These are phyloP conservation scores for Octodonta nipae DNA, from an alignment of 2,888 invertebrate genomes.

Conservation along the genomic window DNA sequence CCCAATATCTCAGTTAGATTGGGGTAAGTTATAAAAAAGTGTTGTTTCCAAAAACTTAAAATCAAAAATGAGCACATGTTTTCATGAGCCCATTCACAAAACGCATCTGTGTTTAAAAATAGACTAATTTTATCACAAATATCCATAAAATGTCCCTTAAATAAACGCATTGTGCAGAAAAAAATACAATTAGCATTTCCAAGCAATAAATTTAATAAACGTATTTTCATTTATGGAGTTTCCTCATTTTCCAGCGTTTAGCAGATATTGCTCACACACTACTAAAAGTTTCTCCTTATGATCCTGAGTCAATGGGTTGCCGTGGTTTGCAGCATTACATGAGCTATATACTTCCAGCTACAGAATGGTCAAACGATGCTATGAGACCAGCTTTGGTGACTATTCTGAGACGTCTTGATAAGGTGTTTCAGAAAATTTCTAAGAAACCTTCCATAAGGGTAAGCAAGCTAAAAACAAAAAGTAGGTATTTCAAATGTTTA, in stretches of 20 bases:
- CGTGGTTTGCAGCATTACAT: conserved; percentile 84
- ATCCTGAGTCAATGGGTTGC: conserved; percentile 92
- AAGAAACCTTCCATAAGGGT: conserved; percentile 87
- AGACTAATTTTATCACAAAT: too few species aligned
- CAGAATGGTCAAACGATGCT: conserved; percentile 90
- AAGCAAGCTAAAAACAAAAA: conserved; percentile 11
- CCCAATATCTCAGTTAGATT: too few species aligned
- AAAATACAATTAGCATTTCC: too few species aligned
- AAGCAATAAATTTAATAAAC: too few species aligned
- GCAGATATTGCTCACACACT: conserved; percentile 95
- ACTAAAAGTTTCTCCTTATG: conserved; percentile 94
- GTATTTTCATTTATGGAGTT: too few species aligned
- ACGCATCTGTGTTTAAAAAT: too few species aligned
- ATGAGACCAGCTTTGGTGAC: conserved; percentile 83
- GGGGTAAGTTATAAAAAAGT: too few species aligned
- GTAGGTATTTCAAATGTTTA: not conserved
- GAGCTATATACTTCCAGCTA: conserved; percentile 82
- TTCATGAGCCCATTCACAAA: too few species aligned
- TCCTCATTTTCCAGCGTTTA: conserved; percentile 51
- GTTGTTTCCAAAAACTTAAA: too few species aligned
- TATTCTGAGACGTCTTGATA: conserved; percentile 82
- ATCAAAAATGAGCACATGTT: too few species aligned
- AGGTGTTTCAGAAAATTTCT: conserved; percentile 92
- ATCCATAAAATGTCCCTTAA: too few species aligned
- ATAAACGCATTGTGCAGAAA: too few species aligned